Percentiles rank a stretch among this genome's conserved stretches.
Evolutionary conservation across 2,797 vertebrate genomes (phyloP).

Genomic region (Chaetodon trifasciatus): DNA sequence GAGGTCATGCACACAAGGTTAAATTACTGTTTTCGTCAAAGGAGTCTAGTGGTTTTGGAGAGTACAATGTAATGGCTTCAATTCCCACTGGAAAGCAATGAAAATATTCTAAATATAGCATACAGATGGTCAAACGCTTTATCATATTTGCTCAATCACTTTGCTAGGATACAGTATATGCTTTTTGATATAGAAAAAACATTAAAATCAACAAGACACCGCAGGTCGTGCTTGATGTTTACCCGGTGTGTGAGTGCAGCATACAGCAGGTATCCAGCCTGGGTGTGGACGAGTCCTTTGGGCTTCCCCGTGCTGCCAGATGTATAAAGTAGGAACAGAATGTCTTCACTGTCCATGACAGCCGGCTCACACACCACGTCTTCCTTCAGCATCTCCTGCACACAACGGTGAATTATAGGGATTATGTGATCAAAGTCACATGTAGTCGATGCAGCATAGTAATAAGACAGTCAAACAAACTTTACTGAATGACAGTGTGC

Average conservation of each 20-base stretch:
- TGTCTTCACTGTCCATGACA: constrained; percentile 93
- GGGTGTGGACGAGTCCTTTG: constrained; percentile 95
- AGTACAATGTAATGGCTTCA: too few species aligned
- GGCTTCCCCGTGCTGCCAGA: constrained; percentile 96
- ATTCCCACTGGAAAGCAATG: too few species aligned
- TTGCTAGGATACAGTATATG: background rate
- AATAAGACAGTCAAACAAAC: background rate
- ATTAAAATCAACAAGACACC: background rate
- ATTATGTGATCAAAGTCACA: background rate
- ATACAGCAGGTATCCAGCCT: constrained; percentile 96
- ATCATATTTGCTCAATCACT: background rate
- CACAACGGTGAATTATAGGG: background rate
- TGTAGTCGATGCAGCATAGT: background rate
- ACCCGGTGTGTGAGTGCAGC: constrained; percentile 93
- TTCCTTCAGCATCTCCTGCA: constrained; percentile 91
- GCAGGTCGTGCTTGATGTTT: constrained; percentile 25
- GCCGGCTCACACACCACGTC: constrained; percentile 87
- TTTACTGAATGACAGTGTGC: too few species aligned
- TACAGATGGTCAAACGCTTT: background rate
- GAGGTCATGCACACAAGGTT: too few species aligned
- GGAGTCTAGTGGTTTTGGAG: too few species aligned
- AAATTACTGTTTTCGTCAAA: too few species aligned
- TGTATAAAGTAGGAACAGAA: constrained; percentile 94
- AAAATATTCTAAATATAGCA: too few species aligned
- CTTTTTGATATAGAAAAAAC: background rate